Evolutionary conservation across 2,888 invertebrate genomes (phyloP), one percentile per base, ranked within the genome.

Genomic region (Cantharis lateralis): DNA sequence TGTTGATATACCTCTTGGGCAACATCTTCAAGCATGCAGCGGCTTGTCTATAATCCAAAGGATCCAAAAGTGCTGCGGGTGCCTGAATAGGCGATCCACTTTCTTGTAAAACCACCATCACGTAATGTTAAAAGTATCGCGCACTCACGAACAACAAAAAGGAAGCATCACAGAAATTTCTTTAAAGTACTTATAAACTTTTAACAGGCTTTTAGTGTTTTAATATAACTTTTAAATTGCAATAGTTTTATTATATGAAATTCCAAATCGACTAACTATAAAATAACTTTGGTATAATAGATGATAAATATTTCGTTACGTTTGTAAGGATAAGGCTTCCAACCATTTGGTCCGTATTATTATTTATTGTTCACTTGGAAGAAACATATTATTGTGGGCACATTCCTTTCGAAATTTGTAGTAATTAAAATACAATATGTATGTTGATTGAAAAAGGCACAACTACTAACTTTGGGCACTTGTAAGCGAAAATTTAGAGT

Each of bases 1-100:
- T 91, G 90, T 95, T 95, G 88, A 96, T 95, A 89, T 95, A 96
- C 86, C 96, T 92, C 91, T 96, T 96, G 86, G 95, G 95, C 89
- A 96, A 92, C 91, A 96, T 93, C 93, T 96, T 96, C 88, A 96
- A 91, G 84, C 95, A 95, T 85, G 95, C 93, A 84, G 94, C 93
- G 83, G 94, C 93, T 88, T 95, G 95, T 85, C 95, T 93, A 89
- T 95, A 95, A 88, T 95, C 95, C 87, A 95, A 89, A 82, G 93
- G 92, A 82, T 92, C 91, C 82, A 88, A 84, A 72, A 89, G 85
- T 70, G 93, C 89, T 83, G 93, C 93, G 87, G 93, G 92, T 85
- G 93, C 92, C 84, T 88, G 87, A 80, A 88, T 84, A 26, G 89
- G 88, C 82, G 92, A 89, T 79, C 92, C 91, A 89, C 92, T 91